Evolutionary conservation across 2,113 vertebrate species (phyloP), one percentile per base, ranked within the genome.

Genomic region (Scytalopus superciliaris): DNA sequence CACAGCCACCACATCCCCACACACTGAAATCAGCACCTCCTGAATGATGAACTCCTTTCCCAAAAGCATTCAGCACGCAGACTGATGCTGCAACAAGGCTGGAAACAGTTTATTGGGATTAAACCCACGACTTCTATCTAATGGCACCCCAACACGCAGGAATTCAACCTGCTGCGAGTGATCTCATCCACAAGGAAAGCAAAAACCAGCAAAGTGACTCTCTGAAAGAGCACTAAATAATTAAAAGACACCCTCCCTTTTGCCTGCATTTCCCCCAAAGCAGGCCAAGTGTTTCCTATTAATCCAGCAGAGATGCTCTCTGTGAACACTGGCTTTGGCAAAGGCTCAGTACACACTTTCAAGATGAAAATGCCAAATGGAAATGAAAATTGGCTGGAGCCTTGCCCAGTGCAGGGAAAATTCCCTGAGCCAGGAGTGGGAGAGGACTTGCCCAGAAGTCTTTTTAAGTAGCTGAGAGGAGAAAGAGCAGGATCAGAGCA

Each of bases 301-400:
- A 59, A 87, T 84, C 84, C 91, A 88, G n/a, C 6, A 25, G 93
- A 78, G 90, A 63, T 44, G 62, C 42, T 74, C 90, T 86, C 85
- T 2, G 47, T 2, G 13, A 85, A 72, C 39, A 4, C 1, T 23
- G 77, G 4, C 69, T 93, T 72, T 49, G 37, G 42, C 81, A n/a
- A 77, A 42, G 70, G 67, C 63, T 92, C 7, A 53, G 56, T 10
- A 70, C 2, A 10, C 63, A 35, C 66, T 90, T 81, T 47, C 33
- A 52, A 66, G 94, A 84, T n/a, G 77, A 55, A 93, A 94, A 75
- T n/a, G 77, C 87, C 76, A 92, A 93, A 94, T 37, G 92, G 92
- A 94, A 89, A 96, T 80, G 63, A 84, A 66, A 84, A 91, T 37
- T 64, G 90, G 8, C 45, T 94, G 78, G 84, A 94, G 53, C 67